Percentiles rank a stretch among this genome's conserved stretches.
These are phyloP conservation scores for Drosophila eugracilis DNA, from an alignment of 1,140 invertebrate species.

Conservation along the genomic window DNA sequence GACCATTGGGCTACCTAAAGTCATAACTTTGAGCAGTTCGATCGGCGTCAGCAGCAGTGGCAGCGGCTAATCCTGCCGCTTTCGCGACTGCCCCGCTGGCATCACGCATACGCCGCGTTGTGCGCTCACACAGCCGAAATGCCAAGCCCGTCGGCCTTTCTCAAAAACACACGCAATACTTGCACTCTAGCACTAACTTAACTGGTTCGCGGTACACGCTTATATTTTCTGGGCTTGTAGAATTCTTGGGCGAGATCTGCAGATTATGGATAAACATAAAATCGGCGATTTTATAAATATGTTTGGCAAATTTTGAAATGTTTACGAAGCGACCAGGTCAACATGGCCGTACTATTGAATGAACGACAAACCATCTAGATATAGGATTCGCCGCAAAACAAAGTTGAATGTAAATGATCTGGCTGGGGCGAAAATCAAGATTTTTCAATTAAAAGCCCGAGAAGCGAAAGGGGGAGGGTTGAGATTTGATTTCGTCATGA, in stretches of 20 bases:
- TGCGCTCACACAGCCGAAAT: conserved; percentile 19
- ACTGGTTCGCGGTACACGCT: conserved; percentile 33
- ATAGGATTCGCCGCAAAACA: conserved; percentile 36
- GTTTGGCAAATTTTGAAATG: conserved; percentile 55
- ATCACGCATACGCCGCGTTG: conserved; percentile 66
- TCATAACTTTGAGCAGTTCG: conserved; percentile 33
- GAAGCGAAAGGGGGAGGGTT: conserved; percentile 18
- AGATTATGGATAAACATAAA: conserved; percentile 50
- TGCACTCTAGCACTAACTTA: conserved; percentile 49
- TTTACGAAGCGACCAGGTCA: conserved; percentile 45
- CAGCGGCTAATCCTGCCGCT: conserved; percentile 30
- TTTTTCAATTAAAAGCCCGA: conserved; percentile 57
- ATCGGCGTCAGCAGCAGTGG: neutral
- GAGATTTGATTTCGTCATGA: conserved; percentile 52
- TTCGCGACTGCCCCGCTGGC: conserved; percentile 43
- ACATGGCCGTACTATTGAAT: conserved; percentile 24
- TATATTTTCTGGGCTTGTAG: conserved; percentile 20
- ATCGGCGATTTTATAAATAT: conserved; percentile 49
- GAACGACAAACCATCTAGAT: conserved; percentile 53
- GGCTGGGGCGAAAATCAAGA: conserved; percentile 49
- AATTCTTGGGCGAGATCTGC: conserved; percentile 26
- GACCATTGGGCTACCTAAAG: conserved; percentile 47
- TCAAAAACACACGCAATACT: conserved; percentile 51
- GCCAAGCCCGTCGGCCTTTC: conserved; percentile 61
- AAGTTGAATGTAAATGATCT: conserved; percentile 53